phyloP scores from a whole-genome alignment of 2,797 vertebrate species.

The Halcyon badia region DNA sequence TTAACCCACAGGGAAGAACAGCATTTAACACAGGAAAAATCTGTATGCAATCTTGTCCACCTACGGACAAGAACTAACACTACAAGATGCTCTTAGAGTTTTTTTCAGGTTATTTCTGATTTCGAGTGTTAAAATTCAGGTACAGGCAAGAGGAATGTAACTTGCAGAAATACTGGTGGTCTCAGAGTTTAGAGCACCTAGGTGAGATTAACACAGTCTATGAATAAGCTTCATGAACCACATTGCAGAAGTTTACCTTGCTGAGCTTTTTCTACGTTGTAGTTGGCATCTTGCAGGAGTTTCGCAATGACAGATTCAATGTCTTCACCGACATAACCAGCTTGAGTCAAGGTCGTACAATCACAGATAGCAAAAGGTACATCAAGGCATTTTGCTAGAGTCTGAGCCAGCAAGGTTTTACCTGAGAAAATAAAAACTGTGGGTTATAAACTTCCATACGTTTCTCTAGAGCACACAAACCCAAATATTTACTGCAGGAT shows the following conservation, averaged over 20 bases:
- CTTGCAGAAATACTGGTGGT: neutral
- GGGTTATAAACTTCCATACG: neutral
- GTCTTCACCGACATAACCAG: constrained; percentile 97
- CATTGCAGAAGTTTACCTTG: constrained; percentile 84
- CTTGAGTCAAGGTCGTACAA: constrained; percentile 98
- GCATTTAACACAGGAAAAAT: neutral
- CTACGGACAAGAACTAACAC: neutral
- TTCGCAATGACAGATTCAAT: constrained; percentile 98
- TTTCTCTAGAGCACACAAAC: neutral
- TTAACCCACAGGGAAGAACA: neutral
- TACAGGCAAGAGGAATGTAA: neutral
- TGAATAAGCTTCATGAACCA: neutral
- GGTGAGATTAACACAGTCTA: accelerated
- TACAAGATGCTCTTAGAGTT: accelerated
- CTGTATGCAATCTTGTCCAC: neutral
- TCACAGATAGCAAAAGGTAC: constrained; percentile 98
- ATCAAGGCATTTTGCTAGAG: constrained; percentile 95
- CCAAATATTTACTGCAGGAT: neutral
- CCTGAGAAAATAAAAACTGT: constrained; percentile 77
- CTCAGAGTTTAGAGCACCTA: neutral
- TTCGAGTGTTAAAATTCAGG: neutral
- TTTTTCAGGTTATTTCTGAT: neutral
- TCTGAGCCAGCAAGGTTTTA: constrained; percentile 97
- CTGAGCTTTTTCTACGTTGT: constrained; percentile 96
- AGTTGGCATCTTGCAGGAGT: constrained; percentile 97